A percentile compares a stretch with the other conserved stretches of the same genome.
These are phyloP conservation scores for Scartelaos histophorus DNA, from an alignment of 2,113 vertebrate genomes.

Conservation along the genomic window DNA sequence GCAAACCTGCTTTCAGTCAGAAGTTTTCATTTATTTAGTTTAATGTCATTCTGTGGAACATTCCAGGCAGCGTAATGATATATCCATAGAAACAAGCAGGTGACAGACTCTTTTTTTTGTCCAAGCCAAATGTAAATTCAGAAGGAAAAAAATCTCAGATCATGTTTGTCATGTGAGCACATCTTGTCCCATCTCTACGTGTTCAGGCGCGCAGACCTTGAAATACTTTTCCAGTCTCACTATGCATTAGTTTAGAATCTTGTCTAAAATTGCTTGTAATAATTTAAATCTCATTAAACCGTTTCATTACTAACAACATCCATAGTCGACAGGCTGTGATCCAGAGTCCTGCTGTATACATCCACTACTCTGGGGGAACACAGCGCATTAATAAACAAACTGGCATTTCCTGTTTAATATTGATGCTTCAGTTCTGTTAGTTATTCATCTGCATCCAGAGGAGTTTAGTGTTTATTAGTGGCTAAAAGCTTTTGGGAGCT, in stretches of 20 bases:
- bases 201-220: conserved; percentile 9
- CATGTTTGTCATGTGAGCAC: no score
- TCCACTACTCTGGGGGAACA: conserved; percentile 5
- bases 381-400: background rate
- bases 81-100: no score
- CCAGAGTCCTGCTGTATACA: conserved; percentile 14
- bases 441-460: conserved; percentile 13
- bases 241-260: conserved; percentile 6
- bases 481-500: conserved; percentile 4
- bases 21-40: no score
- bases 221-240: conserved; percentile 14
- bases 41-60: no score
- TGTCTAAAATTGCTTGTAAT: conserved; percentile 29
- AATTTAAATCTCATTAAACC: conserved; percentile 37
- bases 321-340: conserved; percentile 27
- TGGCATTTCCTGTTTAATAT: conserved; percentile 27
- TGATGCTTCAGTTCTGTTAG: conserved; percentile 13
- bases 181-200: background rate
- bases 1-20: no score
- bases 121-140: no score
- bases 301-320: conserved; percentile 7
- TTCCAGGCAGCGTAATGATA: no score
- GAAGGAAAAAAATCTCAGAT: no score
- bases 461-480: conserved; percentile 19
- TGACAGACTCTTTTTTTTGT: no score